These are phyloP conservation scores for Sesamia inferens DNA, from an alignment of 2,888 invertebrate species.

Conservation along the genomic window DNA sequence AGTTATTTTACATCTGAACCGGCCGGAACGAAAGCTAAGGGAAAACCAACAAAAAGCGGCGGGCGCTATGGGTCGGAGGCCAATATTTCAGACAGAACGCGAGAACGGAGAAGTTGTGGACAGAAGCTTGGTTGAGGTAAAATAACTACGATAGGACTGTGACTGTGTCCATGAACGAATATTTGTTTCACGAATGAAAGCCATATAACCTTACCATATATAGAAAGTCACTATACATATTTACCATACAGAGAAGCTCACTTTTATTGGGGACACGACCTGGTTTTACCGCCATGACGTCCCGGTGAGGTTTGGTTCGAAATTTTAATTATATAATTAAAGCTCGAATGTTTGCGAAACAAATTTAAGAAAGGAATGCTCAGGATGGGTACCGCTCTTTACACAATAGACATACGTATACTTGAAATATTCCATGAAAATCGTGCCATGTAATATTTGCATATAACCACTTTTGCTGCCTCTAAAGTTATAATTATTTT, in stretches of 20 bases:
- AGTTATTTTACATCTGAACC: neutral
- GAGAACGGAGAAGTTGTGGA: neutral
- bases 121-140: neutral
- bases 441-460: too few species aligned
- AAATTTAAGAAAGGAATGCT: neutral
- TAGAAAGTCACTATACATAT: too few species aligned
- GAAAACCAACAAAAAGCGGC: neutral
- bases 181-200: neutral
- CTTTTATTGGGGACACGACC: neutral
- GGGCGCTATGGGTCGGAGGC: neutral
- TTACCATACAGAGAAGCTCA: neutral
- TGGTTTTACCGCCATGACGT: neutral
- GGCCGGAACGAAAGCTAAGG: neutral
- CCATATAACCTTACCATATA: neutral
- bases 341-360: neutral
- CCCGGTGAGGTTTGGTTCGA: neutral
- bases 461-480: neutral
- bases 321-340: neutral
- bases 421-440: neutral
- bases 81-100: neutral
- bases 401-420: neutral
- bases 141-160: neutral
- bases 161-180: neutral
- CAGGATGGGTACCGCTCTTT: neutral
- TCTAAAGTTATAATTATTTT: neutral